phyloP scores from a whole-genome alignment of 2,888 invertebrate species.

The Falcaria lacertinaria region DNA sequence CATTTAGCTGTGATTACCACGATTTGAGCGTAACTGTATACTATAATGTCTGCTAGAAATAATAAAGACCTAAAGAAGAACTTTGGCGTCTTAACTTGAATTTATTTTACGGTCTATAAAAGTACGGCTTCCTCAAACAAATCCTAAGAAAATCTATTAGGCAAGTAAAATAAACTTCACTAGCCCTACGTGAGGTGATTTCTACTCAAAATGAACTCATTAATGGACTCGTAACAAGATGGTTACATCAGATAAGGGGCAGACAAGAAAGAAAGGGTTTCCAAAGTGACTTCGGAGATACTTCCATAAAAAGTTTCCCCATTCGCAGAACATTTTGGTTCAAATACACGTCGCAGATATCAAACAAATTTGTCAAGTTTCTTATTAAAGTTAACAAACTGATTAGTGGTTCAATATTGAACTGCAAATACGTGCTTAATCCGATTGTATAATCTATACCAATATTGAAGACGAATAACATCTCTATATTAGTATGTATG shows the following conservation, averaged over 20 bases:
- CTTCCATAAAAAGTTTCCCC: not conserved
- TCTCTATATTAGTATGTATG: no score
- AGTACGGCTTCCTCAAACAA: not conserved
- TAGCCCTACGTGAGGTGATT: constrained; percentile 1
- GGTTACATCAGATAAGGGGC: not conserved
- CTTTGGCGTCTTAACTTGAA: no score
- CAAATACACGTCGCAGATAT: no score
- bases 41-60: no score
- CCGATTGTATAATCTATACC: no score
- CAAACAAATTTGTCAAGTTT: no score
- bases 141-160: not conserved
- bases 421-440: no score
- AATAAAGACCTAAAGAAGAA: no score
- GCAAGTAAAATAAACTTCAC: not conserved
- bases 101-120: no score
- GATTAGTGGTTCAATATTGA: no score
- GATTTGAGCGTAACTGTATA: not conserved
- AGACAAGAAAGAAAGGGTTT: not conserved
- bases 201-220: not conserved
- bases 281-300: not conserved
- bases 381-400: no score
- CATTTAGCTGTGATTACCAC: not conserved
- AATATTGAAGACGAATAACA: no score
- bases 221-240: not conserved
- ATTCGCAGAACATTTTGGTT: not conserved